Base-by-base conservation (phyloP, 2,888 invertebrate species). In the Leptarthrus brevirostris region DNA sequence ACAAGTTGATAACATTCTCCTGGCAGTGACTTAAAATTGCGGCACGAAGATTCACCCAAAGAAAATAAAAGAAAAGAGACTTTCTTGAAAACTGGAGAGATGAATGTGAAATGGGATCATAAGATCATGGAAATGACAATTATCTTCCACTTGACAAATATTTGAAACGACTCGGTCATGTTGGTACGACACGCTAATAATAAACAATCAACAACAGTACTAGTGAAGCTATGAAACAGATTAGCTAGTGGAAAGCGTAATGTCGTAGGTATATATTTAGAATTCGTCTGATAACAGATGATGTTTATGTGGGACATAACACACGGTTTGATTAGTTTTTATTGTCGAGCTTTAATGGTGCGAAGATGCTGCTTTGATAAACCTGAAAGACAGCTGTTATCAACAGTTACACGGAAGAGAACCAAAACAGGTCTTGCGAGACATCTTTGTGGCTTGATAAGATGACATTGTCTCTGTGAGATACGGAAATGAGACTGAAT, bases 381-480 rank as follows among this genome's bases (percentile, higher is more conserved):
- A 58, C 34, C 18, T 34, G 58, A 58, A 36, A 20, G 12, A 6
- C 26, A 56, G 16, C 10, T 58, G 36, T 58, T 36, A 58, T 58
- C 58, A 58, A 58, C 58, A 58, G 58, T 58, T 58, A 58, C 20
- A 36, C 58, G 58, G 58, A 58, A 58, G 58, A 34, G 36, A 36
- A 58, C 8, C 40, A 40, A 36, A 58, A 58, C 58, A 36, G 58
- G 58, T 58, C 34, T 34, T 20, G 58, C 34, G 36, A 58, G 36
- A 34, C 58, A 6, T 40, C 40, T 40, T 40, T 18, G 26, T 26
- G 10, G 8, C n/a, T 14, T 58, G 58, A 58, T 58, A 58, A 58
- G 58, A 36, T 58, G 58, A 36, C 34, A 20, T 2, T 16, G 58
- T 34, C 16, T 16, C 18, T 12, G 36, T 58, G 58, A 58, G 26